Percentiles rank a stretch among this genome's conserved stretches.
Evolutionary conservation across 2,888 invertebrate genomes (phyloP).

Genomic region (Euzophera pinguis): DNA sequence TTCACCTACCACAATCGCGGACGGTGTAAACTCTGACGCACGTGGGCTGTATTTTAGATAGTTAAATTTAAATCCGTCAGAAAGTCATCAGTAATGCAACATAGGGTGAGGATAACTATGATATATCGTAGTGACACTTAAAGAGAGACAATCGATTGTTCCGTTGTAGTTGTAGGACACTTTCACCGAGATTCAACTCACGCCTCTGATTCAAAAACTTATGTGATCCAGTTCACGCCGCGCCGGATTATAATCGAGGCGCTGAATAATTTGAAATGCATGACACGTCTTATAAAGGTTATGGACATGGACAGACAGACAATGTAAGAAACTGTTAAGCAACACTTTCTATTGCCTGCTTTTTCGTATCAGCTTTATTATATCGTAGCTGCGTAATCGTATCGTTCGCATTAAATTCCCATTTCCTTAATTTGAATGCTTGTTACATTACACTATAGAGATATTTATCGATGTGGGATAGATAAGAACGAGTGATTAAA

Average conservation of each 20-base stretch:
- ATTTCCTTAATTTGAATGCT: conserved; percentile 2
- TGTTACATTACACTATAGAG: background rate
- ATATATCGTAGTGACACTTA: conserved; percentile 64
- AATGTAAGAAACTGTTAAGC: conserved; percentile 49
- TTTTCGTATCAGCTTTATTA: background rate
- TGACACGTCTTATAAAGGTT: conserved; percentile 57
- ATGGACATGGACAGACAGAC: conserved; percentile 32
- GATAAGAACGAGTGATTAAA: background rate
- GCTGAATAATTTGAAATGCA: conserved; percentile 57
- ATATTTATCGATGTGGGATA: conserved; percentile 10
- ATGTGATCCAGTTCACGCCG: conserved; percentile 59
- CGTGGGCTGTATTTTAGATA: conserved; percentile 28
- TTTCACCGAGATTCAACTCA: conserved; percentile 61
- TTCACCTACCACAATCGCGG: conserved; percentile 46
- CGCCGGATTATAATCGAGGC: conserved; percentile 54
- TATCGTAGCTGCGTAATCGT: conserved; percentile 8
- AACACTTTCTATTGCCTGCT: conserved; percentile 61
- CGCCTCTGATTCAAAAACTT: conserved; percentile 57
- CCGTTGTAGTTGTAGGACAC: conserved; percentile 65
- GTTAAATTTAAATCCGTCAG: conserved; percentile 22
- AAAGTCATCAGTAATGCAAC: conserved; percentile 34
- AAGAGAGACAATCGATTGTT: conserved; percentile 68
- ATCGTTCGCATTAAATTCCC: conserved; percentile 12
- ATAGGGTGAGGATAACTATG: conserved; percentile 57
- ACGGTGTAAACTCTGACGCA: conserved; percentile 21